Evolutionary conservation across 2,113 vertebrate species (phyloP), one percentile per base, ranked within the genome.

Genomic region (Porphyrio hochstetteri): DNA sequence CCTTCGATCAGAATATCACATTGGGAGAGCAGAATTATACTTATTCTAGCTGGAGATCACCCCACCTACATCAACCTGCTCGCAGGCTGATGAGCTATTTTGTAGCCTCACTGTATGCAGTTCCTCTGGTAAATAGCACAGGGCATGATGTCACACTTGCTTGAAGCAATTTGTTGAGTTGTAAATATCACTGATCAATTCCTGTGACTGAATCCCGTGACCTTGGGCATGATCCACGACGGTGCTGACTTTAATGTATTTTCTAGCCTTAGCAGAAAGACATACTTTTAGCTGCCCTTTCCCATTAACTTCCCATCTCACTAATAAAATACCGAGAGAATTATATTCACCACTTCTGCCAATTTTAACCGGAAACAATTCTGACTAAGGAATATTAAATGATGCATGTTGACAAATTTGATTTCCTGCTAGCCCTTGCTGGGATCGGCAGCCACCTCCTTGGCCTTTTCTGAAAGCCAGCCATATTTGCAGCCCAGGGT

Each of bases 181-280:
- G 88, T 96, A 96, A 96, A 96, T 95, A 96, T 74, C 64, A 28
- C 89, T 17, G 19, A 95, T 96, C 95, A 96, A 94, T 94, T 76
- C 91, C 81, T 72, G 72, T 40, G 86, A 82, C 83, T 90, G 88
- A 65, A 72, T 93, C 80, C 79, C 46, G 70, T 65, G 92, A 91
- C 92, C 88, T 94, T 88, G 86, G 83, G 91, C 87, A 80, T 76
- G 28, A 86, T 91, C 96, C 81, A 44, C 31, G 82, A 72, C 83
- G 91, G 53, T 0, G 0, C 77, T 86, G 94, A 91, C 94, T 97
- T 86, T 71, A 95, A 93, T 93, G 65, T 91, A 84, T 95, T 91
- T 96, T 92, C 77, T 79, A 95, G 69, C 86, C 74, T 87, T 82
- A 89, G 77, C 65, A 92, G 46, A 92, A 89, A 92, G 46, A 92